Evolutionary conservation across 2,888 invertebrate species (phyloP).

Genomic region (Leptothorax acervorum): DNA sequence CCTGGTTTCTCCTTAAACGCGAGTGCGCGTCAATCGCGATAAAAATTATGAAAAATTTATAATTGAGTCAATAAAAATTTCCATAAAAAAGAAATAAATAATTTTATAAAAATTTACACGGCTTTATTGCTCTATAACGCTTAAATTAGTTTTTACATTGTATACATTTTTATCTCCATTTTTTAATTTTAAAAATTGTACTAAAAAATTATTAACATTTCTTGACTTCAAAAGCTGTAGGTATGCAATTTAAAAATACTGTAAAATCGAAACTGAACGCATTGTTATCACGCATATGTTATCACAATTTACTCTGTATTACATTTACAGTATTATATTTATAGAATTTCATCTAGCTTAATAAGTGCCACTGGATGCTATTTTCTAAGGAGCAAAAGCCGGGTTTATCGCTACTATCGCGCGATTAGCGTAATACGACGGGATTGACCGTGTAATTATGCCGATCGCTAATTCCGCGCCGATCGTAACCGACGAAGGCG

Average conservation of each 20-base stretch:
- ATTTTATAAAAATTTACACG: not conserved
- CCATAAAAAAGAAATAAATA: not conserved
- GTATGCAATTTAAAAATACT: not conserved
- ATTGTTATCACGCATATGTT: not conserved
- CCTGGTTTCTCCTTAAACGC: not conserved
- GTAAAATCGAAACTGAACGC: not conserved
- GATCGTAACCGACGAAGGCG: slow-evolving; percentile 52
- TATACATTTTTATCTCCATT: not conserved
- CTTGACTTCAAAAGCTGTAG: no score
- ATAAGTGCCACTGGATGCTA: not conserved
- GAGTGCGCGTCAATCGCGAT: no score
- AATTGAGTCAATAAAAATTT: not conserved
- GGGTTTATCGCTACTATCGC: slow-evolving; percentile 52
- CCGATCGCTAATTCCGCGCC: slow-evolving; percentile 59
- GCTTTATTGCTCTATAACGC: not conserved
- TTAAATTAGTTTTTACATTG: not conserved
- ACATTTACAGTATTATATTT: not conserved
- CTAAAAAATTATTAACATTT: not conserved
- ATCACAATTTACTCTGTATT: not conserved
- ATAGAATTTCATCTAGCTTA: not conserved
- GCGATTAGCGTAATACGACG: slow-evolving; percentile 57
- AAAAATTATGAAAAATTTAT: not conserved
- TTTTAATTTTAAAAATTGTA: not conserved
- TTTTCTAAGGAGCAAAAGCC: not conserved
- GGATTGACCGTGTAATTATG: slow-evolving; percentile 68